Evolutionary conservation across 1,140 invertebrate species (phyloP).

Genomic region (Dreissena rostriformis): DNA sequence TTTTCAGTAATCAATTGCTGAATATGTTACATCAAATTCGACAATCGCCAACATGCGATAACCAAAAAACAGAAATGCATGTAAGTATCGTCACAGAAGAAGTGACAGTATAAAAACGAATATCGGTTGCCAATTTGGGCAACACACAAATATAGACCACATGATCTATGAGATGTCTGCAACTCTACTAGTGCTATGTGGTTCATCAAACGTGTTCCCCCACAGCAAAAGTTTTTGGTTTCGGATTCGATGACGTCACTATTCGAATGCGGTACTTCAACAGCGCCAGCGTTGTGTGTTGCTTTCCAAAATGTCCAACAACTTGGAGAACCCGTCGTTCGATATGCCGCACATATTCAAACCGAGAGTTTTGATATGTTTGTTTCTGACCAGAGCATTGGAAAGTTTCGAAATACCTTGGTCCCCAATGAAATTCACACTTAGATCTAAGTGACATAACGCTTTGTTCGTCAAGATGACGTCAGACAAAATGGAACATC

Average conservation of each 20-base stretch:
- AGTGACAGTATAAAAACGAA: not conserved
- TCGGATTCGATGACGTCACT: slow-evolving; percentile 77
- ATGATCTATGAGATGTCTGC: slow-evolving; percentile 11
- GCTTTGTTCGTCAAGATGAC: slow-evolving; percentile 72
- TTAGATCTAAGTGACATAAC: slow-evolving; percentile 74
- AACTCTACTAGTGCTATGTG: slow-evolving; percentile 3
- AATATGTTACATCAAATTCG: too few relatives aligned
- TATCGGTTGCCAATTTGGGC: not conserved
- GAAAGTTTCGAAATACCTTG: slow-evolving; percentile 72
- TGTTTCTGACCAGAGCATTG: slow-evolving; percentile 72
- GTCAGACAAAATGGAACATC: slow-evolving; percentile 71
- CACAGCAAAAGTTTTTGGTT: slow-evolving; percentile 79
- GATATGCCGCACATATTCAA: slow-evolving; percentile 79
- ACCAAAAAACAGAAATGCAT: slow-evolving; percentile 68
- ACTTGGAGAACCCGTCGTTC: slow-evolving; percentile 76
- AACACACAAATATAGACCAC: slow-evolving; percentile 15
- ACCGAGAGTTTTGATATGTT: slow-evolving; percentile 73
- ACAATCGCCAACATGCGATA: slow-evolving; percentile 57
- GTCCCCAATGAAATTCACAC: slow-evolving; percentile 77
- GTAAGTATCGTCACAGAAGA: slow-evolving; percentile 63
- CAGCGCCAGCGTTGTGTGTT: slow-evolving; percentile 70
- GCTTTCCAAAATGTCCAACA: slow-evolving; percentile 75
- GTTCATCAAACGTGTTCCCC: slow-evolving; percentile 78
- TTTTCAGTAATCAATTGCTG: too few relatives aligned
- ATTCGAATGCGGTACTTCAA: slow-evolving; percentile 74